Conservation (phyloP, 1,140 invertebrate species). For the Pteromalus puparum region DNA sequence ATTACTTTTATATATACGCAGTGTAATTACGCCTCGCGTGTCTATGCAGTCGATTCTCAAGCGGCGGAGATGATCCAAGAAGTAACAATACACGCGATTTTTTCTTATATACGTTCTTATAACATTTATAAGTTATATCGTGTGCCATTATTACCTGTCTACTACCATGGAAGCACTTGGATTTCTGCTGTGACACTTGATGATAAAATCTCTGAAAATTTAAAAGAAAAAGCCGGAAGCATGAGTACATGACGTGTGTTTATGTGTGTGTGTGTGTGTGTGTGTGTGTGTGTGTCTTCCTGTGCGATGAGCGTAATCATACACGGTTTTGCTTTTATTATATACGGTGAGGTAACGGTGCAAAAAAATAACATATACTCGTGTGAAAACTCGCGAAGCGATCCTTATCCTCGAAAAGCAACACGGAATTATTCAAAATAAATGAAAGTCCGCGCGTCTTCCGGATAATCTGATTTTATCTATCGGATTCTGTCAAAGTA, state of each 20-base stretch:
- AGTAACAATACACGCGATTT: background rate
- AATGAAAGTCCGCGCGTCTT: too few species aligned
- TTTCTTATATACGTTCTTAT: background rate
- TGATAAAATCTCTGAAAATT: constrained; percentile 76
- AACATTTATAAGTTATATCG: background rate
- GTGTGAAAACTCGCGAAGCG: too few species aligned
- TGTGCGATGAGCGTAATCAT: too few species aligned
- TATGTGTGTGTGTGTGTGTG: too few species aligned
- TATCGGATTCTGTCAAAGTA: background rate
- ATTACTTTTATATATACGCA: background rate
- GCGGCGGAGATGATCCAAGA: background rate
- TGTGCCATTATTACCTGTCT: constrained; percentile 77
- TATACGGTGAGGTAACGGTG: too few species aligned
- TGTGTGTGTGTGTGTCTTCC: too few species aligned
- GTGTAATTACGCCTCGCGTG: background rate
- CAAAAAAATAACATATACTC: too few species aligned
- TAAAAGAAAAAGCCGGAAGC: constrained; percentile 49
- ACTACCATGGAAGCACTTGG: constrained; percentile 83
- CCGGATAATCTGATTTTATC: background rate
- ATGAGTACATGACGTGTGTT: background rate
- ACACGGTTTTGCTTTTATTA: too few species aligned
- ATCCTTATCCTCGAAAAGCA: too few species aligned
- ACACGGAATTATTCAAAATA: too few species aligned
- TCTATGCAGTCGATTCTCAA: too few species aligned
- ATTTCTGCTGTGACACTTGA: constrained; percentile 87